Evolutionary conservation across 1,140 invertebrate species (phyloP), one percentile per base, ranked within the genome.

Genomic region (Bombus huntii): DNA sequence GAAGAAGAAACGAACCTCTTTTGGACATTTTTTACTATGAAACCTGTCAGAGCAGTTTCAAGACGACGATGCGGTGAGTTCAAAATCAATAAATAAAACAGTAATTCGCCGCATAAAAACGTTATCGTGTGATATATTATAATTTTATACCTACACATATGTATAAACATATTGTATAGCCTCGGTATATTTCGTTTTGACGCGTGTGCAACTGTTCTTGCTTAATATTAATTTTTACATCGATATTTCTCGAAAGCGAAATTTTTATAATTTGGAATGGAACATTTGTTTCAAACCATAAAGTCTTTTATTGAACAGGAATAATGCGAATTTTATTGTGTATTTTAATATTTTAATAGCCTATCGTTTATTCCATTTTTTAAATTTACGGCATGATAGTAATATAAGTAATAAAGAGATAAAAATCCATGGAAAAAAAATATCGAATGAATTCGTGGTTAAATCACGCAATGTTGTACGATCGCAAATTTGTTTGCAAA

Each of bases 391-490:
- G 3, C 18, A 31, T 31, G 22, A 10, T 18, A 73, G 31, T 37
- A 71, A 28, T n/a, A 42, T 8, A 42, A 31, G n/a, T 44, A 39
- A 74, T 1, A 0, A 47, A 74, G 15, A 10, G 42, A 47, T 22
- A 31, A 47, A 31, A 12, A 59, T 25, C 12, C 31, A 57, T 53
- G 47, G 59, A 47, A 76, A 76, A 62, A 53, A 0, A 15, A 22
- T 37, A 66, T n/a, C 72, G 34, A 53, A 42, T 1, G 39, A 39
- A 77, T 71, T 71, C 42, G 5, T 73, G 22, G 62, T 89, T 83
- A 85, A 80, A 85, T 90, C 87, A 80, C 81, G 81, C 79, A 88
- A 91, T 87, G 59, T 53, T 66, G 72, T 53, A 74, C 65, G 62
- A 53, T 37, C 72, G 83, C 73, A 68, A 47, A 81, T 90, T 44